Evolutionary conservation across 2,888 invertebrate species (phyloP), one percentile per base, ranked within the genome.

Genomic region (Ochlodes sylvanus): DNA sequence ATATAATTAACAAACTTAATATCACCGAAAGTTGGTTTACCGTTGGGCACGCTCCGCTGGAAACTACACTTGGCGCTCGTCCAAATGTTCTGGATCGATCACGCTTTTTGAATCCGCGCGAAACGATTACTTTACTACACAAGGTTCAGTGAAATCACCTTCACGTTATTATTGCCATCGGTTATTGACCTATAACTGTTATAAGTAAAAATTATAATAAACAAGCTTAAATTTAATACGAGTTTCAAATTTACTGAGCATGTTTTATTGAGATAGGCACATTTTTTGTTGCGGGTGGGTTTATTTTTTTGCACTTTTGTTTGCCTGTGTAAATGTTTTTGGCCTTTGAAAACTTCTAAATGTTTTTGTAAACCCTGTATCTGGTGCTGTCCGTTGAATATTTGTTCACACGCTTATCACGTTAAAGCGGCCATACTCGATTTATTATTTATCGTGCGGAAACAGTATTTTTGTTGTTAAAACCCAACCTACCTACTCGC

Each of bases 71-170:
- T 93, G 92, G 92, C 92, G 70, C 70, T 76, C 76, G 75, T 88
- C 92, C 92, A 93, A 92, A 84, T 83, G 76, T 77, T 82, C 67
- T 87, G 89, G 85, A 92, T 91, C 90, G 90, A 92, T 90, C 81
- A 82, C 80, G 78, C 79, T 82, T 80, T 83, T 80, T 80, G 85
- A 81, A 82, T 82, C 84, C 85, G 82, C 83, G 79, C 77, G 72
- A 81, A 84, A 82, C 81, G 73, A 82, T 84, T 82, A 34, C 7
- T 9, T 27, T 34, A 84, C 83, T 86, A 78, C 77, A 85, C 85
- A 82, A 77, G 76, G 78, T 82, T 77, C 75, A 71, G 72, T 63
- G 70, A 72, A 68, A 71, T 72, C 70, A 70, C 73, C 61, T 34
- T 72, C 47, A 67, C 55, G 64, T 50, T 61, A 57, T 72, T 63